phyloP scores from a whole-genome alignment of 2,113 vertebrate species.

The Myocastor coypus region DNA sequence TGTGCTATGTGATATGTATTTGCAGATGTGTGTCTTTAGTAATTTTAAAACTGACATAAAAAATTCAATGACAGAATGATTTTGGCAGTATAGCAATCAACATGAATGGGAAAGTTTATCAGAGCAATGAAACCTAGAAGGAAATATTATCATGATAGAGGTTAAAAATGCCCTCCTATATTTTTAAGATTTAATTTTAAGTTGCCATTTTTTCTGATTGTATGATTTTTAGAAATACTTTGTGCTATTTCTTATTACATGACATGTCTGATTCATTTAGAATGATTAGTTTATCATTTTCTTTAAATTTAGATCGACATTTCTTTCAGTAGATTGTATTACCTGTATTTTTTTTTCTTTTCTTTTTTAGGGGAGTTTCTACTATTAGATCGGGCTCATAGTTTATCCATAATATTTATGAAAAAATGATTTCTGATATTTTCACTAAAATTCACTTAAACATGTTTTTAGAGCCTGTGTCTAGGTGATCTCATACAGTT shows the following conservation, averaged over 20 bases:
- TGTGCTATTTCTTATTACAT: not conserved
- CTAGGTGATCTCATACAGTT: not conserved
- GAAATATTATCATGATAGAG: not conserved
- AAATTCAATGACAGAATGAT: not conserved
- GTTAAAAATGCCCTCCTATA: not conserved
- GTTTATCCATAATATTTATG: not conserved
- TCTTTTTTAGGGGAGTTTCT: no score
- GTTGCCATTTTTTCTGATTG: not conserved
- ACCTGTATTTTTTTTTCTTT: no score
- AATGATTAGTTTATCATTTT: not conserved
- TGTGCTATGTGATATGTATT: not conserved
- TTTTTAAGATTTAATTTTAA: not conserved
- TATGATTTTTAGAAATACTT: conserved; percentile 14
- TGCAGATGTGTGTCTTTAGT: not conserved
- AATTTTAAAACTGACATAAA: not conserved
- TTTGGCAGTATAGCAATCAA: not conserved
- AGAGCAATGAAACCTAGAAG: not conserved
- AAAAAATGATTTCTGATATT: not conserved
- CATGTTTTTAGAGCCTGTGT: not conserved
- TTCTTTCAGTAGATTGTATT: not conserved
- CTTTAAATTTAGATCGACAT: not conserved
- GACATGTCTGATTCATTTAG: not conserved
- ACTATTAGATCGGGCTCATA: no score
- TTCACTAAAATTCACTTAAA: not conserved
- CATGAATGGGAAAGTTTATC: not conserved